Conservation (phyloP, 2,888 invertebrate species). For the Phaedon cochleariae region DNA sequence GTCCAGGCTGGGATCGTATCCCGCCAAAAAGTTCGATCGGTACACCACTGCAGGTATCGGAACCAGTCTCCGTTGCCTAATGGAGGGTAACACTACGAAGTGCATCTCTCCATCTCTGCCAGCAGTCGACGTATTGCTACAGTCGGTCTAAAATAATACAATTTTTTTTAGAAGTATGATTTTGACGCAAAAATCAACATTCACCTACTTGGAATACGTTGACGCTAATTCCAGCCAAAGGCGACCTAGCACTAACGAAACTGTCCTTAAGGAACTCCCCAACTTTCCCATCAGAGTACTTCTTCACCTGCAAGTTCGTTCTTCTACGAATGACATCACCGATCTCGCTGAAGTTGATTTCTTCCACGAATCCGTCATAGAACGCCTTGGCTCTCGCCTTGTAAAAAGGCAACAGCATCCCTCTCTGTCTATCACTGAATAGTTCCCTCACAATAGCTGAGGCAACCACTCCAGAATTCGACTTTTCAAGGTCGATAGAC, state of each 20-base stretch:
- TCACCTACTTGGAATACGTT: slow-evolving; percentile 78
- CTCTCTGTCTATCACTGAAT: slow-evolving; percentile 82
- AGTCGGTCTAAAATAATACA: slow-evolving; percentile 73
- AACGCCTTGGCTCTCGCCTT: slow-evolving; percentile 88
- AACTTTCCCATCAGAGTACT: slow-evolving; percentile 80
- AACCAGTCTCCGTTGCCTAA: slow-evolving; percentile 80
- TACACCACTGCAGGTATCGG: slow-evolving; percentile 87
- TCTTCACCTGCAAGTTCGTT: slow-evolving; percentile 81
- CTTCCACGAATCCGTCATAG: slow-evolving; percentile 87
- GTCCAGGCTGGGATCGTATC: slow-evolving; percentile 85
- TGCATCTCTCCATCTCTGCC: slow-evolving; percentile 88
- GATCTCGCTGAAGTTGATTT: slow-evolving; percentile 82
- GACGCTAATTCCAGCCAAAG: slow-evolving; percentile 81
- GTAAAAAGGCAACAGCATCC: slow-evolving; percentile 84
- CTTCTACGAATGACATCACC: slow-evolving; percentile 83
- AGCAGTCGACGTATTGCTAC: slow-evolving; percentile 75
- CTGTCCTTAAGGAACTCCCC: slow-evolving; percentile 79
- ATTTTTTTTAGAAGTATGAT: background rate
- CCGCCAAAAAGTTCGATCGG: slow-evolving; percentile 79
- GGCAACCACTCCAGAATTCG: slow-evolving; percentile 77
- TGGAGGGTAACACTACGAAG: slow-evolving; percentile 83
- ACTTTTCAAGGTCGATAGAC: slow-evolving; percentile 72
- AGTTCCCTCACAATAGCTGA: slow-evolving; percentile 85
- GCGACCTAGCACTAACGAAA: slow-evolving; percentile 76
- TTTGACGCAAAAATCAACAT: no score